Conservation (phyloP, 35 echinoderm and acorn worm species). For the Stichopus chloronotus region DNA sequence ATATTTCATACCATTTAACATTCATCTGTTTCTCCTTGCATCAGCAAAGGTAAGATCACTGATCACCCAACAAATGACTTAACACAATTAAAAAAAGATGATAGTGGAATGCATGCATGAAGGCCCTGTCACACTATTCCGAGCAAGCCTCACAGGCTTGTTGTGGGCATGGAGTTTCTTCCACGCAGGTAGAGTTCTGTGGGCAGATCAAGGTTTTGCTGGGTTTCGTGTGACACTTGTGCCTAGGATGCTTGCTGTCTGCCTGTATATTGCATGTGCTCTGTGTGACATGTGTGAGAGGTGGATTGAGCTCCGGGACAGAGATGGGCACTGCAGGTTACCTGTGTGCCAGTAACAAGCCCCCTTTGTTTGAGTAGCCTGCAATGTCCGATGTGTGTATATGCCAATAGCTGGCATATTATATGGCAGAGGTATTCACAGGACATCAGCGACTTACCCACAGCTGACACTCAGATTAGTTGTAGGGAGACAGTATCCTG, state of each 20-base stretch:
- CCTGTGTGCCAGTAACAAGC: not conserved
- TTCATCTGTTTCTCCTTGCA: too few species aligned
- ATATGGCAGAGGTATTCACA: slow-evolving; percentile 15
- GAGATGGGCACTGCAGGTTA: not conserved
- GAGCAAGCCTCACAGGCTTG: slow-evolving; percentile 11
- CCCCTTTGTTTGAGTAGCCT: not conserved
- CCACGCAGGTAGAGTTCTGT: not conserved
- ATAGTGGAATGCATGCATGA: not conserved
- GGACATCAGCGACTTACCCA: not conserved
- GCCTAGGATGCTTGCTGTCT: not conserved
- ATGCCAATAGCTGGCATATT: not conserved
- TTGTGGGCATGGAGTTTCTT: slow-evolving; percentile 17
- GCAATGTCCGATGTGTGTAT: not conserved
- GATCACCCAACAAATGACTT: too few species aligned
- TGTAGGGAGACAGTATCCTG: not conserved
- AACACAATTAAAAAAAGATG: not conserved
- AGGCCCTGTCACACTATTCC: slow-evolving; percentile 1
- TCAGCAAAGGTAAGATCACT: too few species aligned
- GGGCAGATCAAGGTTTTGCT: slow-evolving; percentile 13
- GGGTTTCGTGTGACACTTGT: not conserved
- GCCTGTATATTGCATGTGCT: not conserved
- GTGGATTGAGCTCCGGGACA: not conserved
- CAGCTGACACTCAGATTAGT: slow-evolving; percentile 8
- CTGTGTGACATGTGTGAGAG: not conserved
- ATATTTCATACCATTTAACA: too few species aligned